Percentiles rank a stretch among this genome's conserved stretches.
Evolutionary conservation across 1,140 invertebrate species (phyloP).

Genomic region (Zaprionus inermis): DNA sequence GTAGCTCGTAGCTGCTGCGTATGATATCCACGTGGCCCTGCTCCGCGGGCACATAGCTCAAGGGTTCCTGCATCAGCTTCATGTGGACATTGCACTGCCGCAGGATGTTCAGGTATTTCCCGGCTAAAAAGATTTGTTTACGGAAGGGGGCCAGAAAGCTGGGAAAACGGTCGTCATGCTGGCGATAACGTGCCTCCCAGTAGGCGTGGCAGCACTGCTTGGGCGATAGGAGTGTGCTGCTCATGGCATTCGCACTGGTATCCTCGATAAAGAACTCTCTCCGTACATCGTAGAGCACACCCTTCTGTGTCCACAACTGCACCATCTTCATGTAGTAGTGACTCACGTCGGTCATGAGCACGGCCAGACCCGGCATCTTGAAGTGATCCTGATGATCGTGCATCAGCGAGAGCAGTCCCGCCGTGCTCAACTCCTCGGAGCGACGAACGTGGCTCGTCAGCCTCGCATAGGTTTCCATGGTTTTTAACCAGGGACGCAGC

Average conservation of each 20-base stretch:
- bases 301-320: constrained; percentile 68
- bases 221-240: constrained; percentile 52
- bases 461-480: constrained; percentile 32
- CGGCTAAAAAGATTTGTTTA: constrained; percentile 49
- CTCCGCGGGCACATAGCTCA: constrained; percentile 33
- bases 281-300: constrained; percentile 50
- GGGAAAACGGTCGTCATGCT: constrained; percentile 46
- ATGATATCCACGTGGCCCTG: constrained; percentile 34
- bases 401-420: constrained; percentile 53
- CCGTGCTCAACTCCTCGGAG: constrained; percentile 15
- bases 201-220: constrained; percentile 61
- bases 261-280: constrained; percentile 67
- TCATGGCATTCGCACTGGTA: constrained; percentile 35
- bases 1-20: constrained; percentile 48
- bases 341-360: constrained; percentile 28
- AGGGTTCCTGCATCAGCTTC: constrained; percentile 47
- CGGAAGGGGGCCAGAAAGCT: constrained; percentile 35
- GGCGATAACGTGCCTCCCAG: constrained; percentile 49
- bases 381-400: constrained; percentile 31
- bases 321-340: constrained; percentile 70
- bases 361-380: constrained; percentile 19
- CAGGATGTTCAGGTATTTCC: constrained; percentile 67
- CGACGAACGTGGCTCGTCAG: constrained; percentile 31
- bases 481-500: constrained; percentile 59
- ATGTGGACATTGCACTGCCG: constrained; percentile 60